Base-by-base conservation (phyloP, 2,113 vertebrate genomes). In the Centropus unirufus region DNA sequence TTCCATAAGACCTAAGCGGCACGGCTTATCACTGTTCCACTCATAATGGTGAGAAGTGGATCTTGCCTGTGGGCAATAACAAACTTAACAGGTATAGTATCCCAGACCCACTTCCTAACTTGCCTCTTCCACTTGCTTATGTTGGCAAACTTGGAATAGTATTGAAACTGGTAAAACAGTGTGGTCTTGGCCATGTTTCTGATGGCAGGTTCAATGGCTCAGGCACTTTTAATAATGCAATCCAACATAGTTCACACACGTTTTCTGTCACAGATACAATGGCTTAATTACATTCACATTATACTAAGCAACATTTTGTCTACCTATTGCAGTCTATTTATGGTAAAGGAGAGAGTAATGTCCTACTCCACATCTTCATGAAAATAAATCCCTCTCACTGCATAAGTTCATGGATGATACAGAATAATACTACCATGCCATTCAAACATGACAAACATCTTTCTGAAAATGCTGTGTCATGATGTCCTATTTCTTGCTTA, bases 141-240 rank as follows among this genome's bases (percentile, higher is more conserved):
- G 29, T 91, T 91, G 72, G 30, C 66, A 89, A 81, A 86, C 22
- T 32, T 32, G 26, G 55, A 27, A 70, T 78, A 80, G 64, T 52
- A 49, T 12, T 3, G 3, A 47, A 75, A 74, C 54, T 80, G 30
- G 4, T 80, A 69, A 64, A n/a, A 30, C 16, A 70, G 3, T 27
- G 26, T 39, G 13, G 24, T 86, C 3, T 69, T 91, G 68, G 29
- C 17, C 27, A 13, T 47, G 52, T 90, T 83, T 90, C 46, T 26
- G 47, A 16, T 59, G 68, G 86, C 30, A 70, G 63, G 69, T 83
- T 91, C 40, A 78, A 69, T 32, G 70, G 59, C 46, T 90, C 7
- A 89, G 46, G 29, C 46, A 61, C 14, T 24, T 92, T 88, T 83
- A 93, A 94, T 85, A 85, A 95, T 76, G 26, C 51, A 90, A 79